These are phyloP conservation scores for Crax fasciolata DNA, from an alignment of 2,797 vertebrate species.

Conservation along the genomic window DNA sequence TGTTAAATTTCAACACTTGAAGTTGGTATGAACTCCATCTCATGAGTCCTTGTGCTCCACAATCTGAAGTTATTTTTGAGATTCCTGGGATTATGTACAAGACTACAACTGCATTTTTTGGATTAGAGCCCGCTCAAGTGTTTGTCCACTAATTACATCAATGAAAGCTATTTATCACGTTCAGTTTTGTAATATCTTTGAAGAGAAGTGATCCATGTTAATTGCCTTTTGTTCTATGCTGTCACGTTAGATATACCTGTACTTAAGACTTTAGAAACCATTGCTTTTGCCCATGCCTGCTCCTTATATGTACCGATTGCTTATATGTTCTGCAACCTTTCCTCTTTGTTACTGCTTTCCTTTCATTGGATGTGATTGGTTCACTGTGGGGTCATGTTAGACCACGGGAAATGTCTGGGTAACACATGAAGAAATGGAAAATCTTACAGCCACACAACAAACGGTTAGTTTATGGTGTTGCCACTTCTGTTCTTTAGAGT, in stretches of 20 bases:
- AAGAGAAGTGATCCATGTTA: not conserved
- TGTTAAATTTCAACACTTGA: not conserved
- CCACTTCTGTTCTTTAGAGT: conserved; percentile 45
- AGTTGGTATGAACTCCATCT: not conserved
- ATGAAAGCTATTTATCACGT: conserved; percentile 1
- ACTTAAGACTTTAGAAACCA: conserved; percentile 61
- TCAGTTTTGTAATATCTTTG: not conserved
- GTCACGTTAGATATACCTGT: conserved; percentile 1
- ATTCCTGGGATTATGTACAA: not conserved
- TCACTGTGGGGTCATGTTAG: conserved; percentile 87
- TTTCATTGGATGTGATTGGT: conserved; percentile 84
- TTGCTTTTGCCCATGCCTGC: conserved; percentile 75
- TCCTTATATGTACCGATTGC: conserved; percentile 76
- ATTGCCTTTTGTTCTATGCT: conserved; percentile 41
- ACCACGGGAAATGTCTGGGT: conserved; percentile 99
- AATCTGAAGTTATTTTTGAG: not conserved
- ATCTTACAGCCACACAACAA: conserved; percentile 92
- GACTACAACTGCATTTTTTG: not conserved
- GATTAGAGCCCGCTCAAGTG: not conserved
- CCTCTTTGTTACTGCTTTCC: conserved; percentile 86
- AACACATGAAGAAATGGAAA: conserved; percentile 99
- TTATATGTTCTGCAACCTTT: conserved; percentile 85
- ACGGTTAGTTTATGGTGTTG: conserved; percentile 92
- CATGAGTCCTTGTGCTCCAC: not conserved
- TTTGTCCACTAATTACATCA: not conserved